Evolutionary conservation across 2,888 invertebrate genomes (phyloP).

Genomic region (Cataglyphis albicans): DNA sequence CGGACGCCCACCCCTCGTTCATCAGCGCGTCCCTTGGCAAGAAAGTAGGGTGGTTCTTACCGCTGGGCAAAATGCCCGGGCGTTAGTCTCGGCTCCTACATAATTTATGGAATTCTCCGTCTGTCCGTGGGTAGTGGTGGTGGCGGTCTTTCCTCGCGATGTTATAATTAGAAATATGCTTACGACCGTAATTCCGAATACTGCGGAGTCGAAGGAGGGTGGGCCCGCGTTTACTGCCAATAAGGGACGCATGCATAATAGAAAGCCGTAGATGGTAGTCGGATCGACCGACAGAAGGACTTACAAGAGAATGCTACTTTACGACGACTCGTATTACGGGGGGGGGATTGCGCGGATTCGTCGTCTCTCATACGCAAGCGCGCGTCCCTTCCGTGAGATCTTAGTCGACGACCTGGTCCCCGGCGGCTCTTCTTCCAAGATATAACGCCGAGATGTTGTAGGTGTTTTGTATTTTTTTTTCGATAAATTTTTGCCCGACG

Average conservation of each 20-base stretch:
- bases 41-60: conserved; percentile 47
- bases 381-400: conserved; percentile 15
- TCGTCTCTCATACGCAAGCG: conserved; percentile 69
- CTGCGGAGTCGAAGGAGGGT: conserved; percentile 71
- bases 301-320: conserved; percentile 81
- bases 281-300: conserved; percentile 78
- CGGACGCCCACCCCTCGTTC: conserved; percentile 43
- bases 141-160: conserved; percentile 70
- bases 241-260: conserved; percentile 85
- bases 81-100: conserved; percentile 65
- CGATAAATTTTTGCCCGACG: background rate
- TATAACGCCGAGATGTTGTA: background rate
- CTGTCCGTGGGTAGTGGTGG: conserved; percentile 68
- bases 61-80: conserved; percentile 41
- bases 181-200: conserved; percentile 79
- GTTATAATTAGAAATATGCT: conserved; percentile 83
- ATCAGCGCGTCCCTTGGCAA: conserved; percentile 52
- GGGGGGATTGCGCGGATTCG: conserved; percentile 72
- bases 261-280: conserved; percentile 78
- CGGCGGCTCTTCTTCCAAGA: background rate
- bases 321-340: conserved; percentile 79
- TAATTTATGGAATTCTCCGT: conserved; percentile 77
- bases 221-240: conserved; percentile 83
- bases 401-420: background rate
- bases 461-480: background rate